phyloP scores from a whole-genome alignment of 2,797 vertebrate genomes.

The Mormyrops boulengeri region DNA sequence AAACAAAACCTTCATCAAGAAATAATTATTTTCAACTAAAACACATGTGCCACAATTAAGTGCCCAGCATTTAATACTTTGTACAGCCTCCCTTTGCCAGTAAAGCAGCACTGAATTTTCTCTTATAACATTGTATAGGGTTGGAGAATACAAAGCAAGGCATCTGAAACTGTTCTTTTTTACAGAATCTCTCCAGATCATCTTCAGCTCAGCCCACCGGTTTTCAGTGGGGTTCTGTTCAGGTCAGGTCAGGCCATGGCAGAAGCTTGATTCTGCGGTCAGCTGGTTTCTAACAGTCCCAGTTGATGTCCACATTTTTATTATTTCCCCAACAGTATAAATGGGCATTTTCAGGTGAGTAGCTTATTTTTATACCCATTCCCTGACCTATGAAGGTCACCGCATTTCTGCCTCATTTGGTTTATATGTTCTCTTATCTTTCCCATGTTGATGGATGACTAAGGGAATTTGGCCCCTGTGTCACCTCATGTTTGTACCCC shows the following conservation, averaged over 20 bases:
- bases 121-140: not conserved
- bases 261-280: not conserved
- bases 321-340: not conserved
- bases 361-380: not conserved
- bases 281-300: not conserved
- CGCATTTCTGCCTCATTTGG: not conserved
- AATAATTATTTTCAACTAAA: not conserved
- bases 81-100: not conserved
- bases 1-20: not conserved
- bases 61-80: not conserved
- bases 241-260: not conserved
- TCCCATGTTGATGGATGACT: not conserved
- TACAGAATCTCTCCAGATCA: not conserved
- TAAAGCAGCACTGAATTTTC: not conserved
- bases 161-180: not conserved
- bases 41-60: not conserved
- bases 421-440: not conserved
- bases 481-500: not conserved
- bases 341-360: not conserved
- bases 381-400: not conserved
- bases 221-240: not conserved
- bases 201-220: no score
- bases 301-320: not conserved
- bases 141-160: not conserved
- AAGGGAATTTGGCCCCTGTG: not conserved